Evolutionary conservation across 2,797 vertebrate species (phyloP).

Genomic region (Ctenochaetus hawaiiensis): DNA sequence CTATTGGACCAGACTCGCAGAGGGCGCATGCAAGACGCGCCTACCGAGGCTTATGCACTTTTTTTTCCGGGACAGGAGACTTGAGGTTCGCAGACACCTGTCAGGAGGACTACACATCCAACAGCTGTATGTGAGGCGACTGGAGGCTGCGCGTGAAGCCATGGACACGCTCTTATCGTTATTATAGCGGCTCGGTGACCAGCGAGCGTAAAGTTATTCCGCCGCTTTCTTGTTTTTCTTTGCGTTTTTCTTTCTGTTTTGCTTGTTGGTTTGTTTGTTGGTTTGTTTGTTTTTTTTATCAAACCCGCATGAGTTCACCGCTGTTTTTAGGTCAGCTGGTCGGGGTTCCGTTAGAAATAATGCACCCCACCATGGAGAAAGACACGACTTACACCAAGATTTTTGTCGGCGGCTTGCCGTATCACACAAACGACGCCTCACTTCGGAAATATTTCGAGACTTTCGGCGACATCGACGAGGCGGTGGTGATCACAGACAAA

Average conservation of each 20-base stretch:
- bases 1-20: slow-evolving; percentile 74
- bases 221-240: slow-evolving; percentile 4
- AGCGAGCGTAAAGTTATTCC: slow-evolving; percentile 55
- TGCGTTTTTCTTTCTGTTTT: not conserved
- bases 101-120: slow-evolving; percentile 46
- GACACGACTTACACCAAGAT: slow-evolving; percentile 97
- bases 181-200: slow-evolving; percentile 32
- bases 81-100: slow-evolving; percentile 68
- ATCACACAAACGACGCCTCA: slow-evolving; percentile 94
- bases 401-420: slow-evolving; percentile 94
- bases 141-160: slow-evolving; percentile 32
- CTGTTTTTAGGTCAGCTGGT: slow-evolving; percentile 74
- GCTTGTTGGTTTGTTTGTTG: no score
- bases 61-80: slow-evolving; percentile 53
- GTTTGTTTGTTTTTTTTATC: no score
- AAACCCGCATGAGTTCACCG: slow-evolving; percentile 70
- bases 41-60: slow-evolving; percentile 42
- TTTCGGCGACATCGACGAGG: slow-evolving; percentile 96
- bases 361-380: slow-evolving; percentile 92
- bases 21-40: slow-evolving; percentile 60
- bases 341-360: slow-evolving; percentile 84
- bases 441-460: slow-evolving; percentile 95
- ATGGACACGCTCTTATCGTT: slow-evolving; percentile 54
- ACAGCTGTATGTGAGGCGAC: slow-evolving; percentile 27
- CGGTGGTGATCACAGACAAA: slow-evolving; percentile 96